Evolutionary conservation across 1,140 invertebrate species (phyloP).

Genomic region (Neodiprion fabricii): DNA sequence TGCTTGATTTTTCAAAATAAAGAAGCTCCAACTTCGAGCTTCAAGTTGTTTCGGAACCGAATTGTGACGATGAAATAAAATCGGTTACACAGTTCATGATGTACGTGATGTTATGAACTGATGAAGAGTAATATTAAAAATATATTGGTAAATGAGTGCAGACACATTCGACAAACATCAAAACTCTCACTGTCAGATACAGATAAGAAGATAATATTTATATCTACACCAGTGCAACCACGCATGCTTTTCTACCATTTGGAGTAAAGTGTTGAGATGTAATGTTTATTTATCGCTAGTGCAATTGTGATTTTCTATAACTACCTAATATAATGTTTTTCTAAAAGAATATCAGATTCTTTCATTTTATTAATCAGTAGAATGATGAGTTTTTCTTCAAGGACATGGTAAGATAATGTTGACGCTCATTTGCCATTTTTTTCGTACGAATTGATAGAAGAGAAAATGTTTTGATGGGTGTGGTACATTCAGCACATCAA

Average conservation of each 20-base stretch:
- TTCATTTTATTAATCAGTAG: no score
- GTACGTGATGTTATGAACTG: conserved; percentile 8
- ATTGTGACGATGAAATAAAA: background rate
- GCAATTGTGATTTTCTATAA: background rate
- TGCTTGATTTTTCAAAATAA: no score
- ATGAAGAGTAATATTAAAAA: conserved; percentile 28
- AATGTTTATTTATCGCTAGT: background rate
- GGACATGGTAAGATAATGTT: no score
- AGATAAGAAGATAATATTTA: conserved; percentile 47
- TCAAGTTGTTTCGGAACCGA: no score
- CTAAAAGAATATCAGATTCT: background rate
- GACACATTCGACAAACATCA: conserved; percentile 61
- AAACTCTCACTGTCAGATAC: conserved; percentile 63
- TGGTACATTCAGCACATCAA: no score
- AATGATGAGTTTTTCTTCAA: no score
- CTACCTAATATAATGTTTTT: no score
- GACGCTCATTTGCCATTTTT: no score
- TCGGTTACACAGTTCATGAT: background rate
- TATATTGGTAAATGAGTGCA: conserved; percentile 50
- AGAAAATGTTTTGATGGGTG: no score
- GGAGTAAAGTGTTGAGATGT: conserved; percentile 34
- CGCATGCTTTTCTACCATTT: conserved; percentile 54
- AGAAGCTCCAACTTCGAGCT: no score
- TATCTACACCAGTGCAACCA: conserved; percentile 51
- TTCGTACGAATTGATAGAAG: no score